Conservation (phyloP, 2,888 invertebrate species). For the Pristionchus mayeri region DNA sequence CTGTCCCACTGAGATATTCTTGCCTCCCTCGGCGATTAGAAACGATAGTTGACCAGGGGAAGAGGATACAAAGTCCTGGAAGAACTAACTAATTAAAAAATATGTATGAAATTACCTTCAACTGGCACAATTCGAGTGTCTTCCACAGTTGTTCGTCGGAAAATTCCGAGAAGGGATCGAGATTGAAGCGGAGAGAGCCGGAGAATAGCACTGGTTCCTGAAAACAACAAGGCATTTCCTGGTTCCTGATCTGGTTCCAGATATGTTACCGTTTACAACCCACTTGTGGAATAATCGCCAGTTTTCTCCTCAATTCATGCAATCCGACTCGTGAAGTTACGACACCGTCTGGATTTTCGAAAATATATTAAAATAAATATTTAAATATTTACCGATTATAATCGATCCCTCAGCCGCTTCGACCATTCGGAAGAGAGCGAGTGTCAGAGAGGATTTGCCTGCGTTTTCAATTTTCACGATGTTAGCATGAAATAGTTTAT, state of each 20-base stretch:
- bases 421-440: slow-evolving; percentile 41
- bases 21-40: slow-evolving; percentile 91
- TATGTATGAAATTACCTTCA: slow-evolving; percentile 80
- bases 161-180: slow-evolving; percentile 89
- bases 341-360: background rate
- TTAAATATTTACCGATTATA: background rate
- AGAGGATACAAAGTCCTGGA: slow-evolving; percentile 82
- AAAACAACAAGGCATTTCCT: background rate
- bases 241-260: background rate
- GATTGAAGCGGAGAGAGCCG: slow-evolving; percentile 89
- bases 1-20: slow-evolving; percentile 83
- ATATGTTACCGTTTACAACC: background rate
- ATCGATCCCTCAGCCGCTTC: slow-evolving; percentile 20
- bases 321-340: background rate
- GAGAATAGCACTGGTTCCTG: slow-evolving; percentile 80
- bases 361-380: background rate
- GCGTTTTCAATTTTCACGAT: background rate
- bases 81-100: background rate
- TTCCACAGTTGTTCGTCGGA: slow-evolving; percentile 89
- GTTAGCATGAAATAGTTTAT: no score
- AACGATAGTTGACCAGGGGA: slow-evolving; percentile 86
- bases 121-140: slow-evolving; percentile 90
- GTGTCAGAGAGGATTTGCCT: slow-evolving; percentile 43
- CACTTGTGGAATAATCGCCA: slow-evolving; percentile 46
- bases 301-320: slow-evolving; percentile 23